A percentile compares a stretch with the other conserved stretches of the same genome.
Conservation (phyloP, 2,888 invertebrate species). For the Agriopis marginaria region DNA sequence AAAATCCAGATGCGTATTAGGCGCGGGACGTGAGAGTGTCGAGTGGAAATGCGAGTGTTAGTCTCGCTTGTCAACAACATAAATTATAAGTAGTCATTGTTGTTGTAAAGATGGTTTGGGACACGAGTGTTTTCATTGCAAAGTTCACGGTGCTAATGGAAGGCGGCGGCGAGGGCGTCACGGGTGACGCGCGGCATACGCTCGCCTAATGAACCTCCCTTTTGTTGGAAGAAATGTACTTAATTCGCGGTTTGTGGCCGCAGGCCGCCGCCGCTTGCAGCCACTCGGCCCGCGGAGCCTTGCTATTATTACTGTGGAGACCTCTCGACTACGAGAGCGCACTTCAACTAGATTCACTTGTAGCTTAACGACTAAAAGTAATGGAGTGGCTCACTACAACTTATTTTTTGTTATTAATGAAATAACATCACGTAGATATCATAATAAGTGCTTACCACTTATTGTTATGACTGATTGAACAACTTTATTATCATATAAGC, state of each 20-base stretch:
- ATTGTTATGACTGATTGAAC: background rate
- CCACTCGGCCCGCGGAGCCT: constrained; percentile 64
- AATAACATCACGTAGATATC: background rate
- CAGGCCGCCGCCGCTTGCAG: constrained; percentile 57
- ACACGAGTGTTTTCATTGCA: constrained; percentile 78
- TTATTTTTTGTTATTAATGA: background rate
- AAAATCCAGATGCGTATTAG: constrained; percentile 71
- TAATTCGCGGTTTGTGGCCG: constrained; percentile 71
- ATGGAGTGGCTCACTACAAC: constrained; percentile 3
- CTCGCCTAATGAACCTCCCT: constrained; percentile 79
- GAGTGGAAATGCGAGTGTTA: constrained; percentile 64
- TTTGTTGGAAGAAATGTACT: constrained; percentile 80
- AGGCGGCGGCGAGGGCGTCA: constrained; percentile 72
- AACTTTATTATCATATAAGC: background rate
- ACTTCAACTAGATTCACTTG: constrained; percentile 29
- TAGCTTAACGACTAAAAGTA: constrained; percentile 22
- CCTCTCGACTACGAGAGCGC: constrained; percentile 44
- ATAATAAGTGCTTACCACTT: background rate
- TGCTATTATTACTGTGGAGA: constrained; percentile 62
- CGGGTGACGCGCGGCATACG: constrained; percentile 80
- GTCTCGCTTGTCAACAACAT: constrained; percentile 79
- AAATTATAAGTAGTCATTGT: constrained; percentile 81
- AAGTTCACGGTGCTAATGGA: constrained; percentile 77
- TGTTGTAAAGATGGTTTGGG: constrained; percentile 73
- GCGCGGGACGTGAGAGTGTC: constrained; percentile 60